phyloP scores from a whole-genome alignment of 1,140 invertebrate species.

The Zaprionus lachaisei region DNA sequence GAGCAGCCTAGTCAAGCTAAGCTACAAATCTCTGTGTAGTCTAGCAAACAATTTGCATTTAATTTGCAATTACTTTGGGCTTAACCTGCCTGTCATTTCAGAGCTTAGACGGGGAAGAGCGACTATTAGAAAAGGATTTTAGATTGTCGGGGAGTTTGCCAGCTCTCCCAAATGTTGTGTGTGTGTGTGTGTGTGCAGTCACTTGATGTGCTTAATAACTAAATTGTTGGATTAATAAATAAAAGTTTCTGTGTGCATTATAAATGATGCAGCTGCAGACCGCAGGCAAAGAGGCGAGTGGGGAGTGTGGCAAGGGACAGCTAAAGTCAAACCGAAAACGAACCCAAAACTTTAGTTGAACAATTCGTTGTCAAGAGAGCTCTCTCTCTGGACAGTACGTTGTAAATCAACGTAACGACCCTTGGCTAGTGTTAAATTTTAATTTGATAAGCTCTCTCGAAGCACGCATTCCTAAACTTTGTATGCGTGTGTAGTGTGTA shows the following conservation, averaged over 20 bases:
- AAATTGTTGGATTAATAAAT: slow-evolving; percentile 51
- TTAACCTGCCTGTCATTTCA: slow-evolving; percentile 25
- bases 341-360: slow-evolving; percentile 24
- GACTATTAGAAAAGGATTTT: slow-evolving; percentile 16
- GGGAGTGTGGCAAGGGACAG: too few relatives aligned
- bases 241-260: slow-evolving; percentile 39
- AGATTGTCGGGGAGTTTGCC: not conserved
- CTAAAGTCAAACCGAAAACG: not conserved
- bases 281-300: not conserved
- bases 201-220: slow-evolving; percentile 40
- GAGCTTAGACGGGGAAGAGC: slow-evolving; percentile 8
- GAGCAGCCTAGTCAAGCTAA: not conserved
- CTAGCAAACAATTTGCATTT: slow-evolving; percentile 25
- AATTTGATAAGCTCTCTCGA: slow-evolving; percentile 39
- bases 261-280: slow-evolving; percentile 25
- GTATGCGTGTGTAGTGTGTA: slow-evolving; percentile 1
- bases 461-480: not conserved
- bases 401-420: slow-evolving; percentile 37
- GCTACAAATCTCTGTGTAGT: not conserved
- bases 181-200: not conserved
- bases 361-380: slow-evolving; percentile 5
- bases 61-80: slow-evolving; percentile 35
- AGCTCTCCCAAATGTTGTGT: slow-evolving; percentile 4
- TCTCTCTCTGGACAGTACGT: not conserved
- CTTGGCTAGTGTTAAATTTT: slow-evolving; percentile 50